Conservation (phyloP, 2,797 vertebrate genomes). For the Nannoperca obscura region DNA sequence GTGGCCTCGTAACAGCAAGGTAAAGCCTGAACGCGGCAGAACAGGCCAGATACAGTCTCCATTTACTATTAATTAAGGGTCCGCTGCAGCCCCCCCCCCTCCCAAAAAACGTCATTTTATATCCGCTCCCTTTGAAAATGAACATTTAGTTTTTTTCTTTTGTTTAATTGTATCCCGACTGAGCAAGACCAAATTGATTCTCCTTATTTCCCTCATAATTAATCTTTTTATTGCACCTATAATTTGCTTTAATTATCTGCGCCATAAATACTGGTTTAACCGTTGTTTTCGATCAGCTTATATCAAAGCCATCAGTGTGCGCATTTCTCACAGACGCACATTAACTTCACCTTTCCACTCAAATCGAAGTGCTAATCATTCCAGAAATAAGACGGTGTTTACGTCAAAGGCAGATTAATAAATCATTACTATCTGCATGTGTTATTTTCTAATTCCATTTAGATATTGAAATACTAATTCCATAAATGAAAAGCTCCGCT, state of each 20-base stretch:
- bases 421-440: constrained; percentile 77
- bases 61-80: constrained; percentile 55
- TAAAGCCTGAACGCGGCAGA: constrained; percentile 11
- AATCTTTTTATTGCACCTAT: constrained; percentile 79
- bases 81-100: neutral
- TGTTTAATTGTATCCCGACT: constrained; percentile 19
- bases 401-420: constrained; percentile 79
- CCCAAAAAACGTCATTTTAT: neutral
- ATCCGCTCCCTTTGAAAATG: constrained; percentile 15
- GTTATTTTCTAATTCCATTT: constrained; percentile 78
- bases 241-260: constrained; percentile 79
- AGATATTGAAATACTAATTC: constrained; percentile 75
- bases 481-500: constrained; percentile 73
- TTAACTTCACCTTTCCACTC: constrained; percentile 74
- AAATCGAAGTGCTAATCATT: constrained; percentile 68
- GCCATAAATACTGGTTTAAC: constrained; percentile 52
- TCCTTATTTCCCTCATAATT: constrained; percentile 59
- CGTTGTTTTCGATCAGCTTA: constrained; percentile 58
- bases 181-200: constrained; percentile 62
- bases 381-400: constrained; percentile 77
- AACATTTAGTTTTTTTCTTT: neutral
- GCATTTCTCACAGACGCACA: constrained; percentile 69
- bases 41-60: constrained; percentile 18
- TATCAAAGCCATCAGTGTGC: constrained; percentile 73
- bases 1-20: constrained; percentile 3